A percentile compares a stretch with the other conserved stretches of the same genome.
These are phyloP conservation scores for Pediacus dermestoides DNA, from an alignment of 2,888 invertebrate species.

Conservation along the genomic window DNA sequence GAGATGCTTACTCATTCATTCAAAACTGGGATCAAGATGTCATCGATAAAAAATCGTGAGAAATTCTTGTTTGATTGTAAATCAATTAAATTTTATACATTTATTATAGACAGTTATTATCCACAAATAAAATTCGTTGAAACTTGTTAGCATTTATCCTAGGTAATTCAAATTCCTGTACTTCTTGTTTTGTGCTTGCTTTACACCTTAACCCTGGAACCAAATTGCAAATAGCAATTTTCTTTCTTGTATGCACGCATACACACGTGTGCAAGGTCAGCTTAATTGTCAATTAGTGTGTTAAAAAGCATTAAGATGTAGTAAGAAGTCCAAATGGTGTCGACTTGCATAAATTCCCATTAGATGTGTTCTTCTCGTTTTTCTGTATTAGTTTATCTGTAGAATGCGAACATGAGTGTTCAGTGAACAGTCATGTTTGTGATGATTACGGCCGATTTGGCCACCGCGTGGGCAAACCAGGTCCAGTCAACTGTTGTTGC, in stretches of 20 bases:
- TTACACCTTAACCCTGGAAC: too few relatives aligned
- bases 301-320: conserved; percentile 39
- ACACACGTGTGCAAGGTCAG: conserved; percentile 1
- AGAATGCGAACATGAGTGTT: conserved; percentile 44
- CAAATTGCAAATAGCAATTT: too few relatives aligned
- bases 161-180: too few relatives aligned
- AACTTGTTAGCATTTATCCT: too few relatives aligned
- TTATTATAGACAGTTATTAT: too few relatives aligned
- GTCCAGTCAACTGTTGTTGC: conserved; percentile 24
- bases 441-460: conserved; percentile 41
- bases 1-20: too few relatives aligned
- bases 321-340: conserved; percentile 26
- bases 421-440: conserved; percentile 44
- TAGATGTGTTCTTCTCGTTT: conserved; percentile 22
- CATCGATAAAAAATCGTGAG: too few relatives aligned
- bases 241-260: conserved; percentile 4
- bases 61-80: too few relatives aligned
- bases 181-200: too few relatives aligned
- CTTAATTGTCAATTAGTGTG: conserved; percentile 39
- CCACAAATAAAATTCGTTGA: too few relatives aligned
- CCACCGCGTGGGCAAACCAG: conserved; percentile 40
- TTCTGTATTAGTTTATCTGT: conserved; percentile 44
- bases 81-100: too few relatives aligned
- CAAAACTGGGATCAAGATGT: too few relatives aligned
- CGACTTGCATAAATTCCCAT: conserved; percentile 45